These are phyloP conservation scores for Spisula solida DNA, from an alignment of 2,888 invertebrate genomes.

Conservation along the genomic window DNA sequence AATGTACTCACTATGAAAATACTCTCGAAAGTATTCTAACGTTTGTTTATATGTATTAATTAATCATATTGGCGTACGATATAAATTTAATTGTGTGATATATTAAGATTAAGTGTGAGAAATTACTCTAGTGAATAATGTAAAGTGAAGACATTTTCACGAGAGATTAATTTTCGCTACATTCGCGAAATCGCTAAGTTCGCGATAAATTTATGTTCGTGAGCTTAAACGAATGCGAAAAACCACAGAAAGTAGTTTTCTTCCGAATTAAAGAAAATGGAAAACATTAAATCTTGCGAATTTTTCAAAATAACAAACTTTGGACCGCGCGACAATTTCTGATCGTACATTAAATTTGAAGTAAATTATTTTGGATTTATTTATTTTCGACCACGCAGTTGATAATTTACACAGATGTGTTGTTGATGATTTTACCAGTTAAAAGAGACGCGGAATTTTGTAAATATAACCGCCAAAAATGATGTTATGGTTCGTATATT, in stretches of 20 bases:
- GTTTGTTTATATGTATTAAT: not conserved
- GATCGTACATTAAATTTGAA: not conserved
- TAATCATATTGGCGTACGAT: not conserved
- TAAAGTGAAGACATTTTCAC: too few species aligned
- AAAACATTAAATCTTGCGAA: too few species aligned
- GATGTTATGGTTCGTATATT: not conserved
- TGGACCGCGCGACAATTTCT: too few species aligned
- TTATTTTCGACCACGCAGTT: constrained; percentile 7
- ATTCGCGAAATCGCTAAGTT: too few species aligned
- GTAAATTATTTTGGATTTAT: not conserved
- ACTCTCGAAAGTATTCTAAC: not conserved
- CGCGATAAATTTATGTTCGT: too few species aligned
- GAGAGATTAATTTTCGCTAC: too few species aligned
- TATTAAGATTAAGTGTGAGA: constrained; percentile 12
- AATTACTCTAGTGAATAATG: not conserved
- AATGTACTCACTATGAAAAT: too few species aligned
- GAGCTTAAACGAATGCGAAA: too few species aligned
- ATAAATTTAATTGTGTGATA: not conserved
- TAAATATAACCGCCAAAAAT: not conserved
- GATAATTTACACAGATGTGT: not conserved
- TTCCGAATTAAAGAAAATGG: too few species aligned
- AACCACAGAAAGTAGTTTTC: too few species aligned
- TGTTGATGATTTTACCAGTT: not conserved
- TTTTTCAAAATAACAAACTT: too few species aligned
- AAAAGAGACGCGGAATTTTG: not conserved